Percentiles rank a stretch among this genome's conserved stretches.
phyloP scores from a whole-genome alignment of 2,113 vertebrate genomes.

The Ictalurus punctatus region DNA sequence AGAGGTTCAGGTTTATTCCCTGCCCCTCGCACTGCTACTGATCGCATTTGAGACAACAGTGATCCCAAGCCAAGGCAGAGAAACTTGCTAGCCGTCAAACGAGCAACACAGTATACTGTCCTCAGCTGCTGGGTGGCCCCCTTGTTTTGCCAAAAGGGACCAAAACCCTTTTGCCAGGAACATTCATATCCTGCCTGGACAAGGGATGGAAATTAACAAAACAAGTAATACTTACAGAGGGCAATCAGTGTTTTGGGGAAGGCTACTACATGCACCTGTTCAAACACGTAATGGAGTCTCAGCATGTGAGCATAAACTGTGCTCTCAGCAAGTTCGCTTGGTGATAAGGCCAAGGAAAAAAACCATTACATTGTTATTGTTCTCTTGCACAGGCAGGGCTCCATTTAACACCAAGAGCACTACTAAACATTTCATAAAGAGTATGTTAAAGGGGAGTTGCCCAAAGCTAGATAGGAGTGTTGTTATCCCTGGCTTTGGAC shows the following conservation, averaged over 20 bases:
- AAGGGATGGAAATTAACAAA: conserved; percentile 10
- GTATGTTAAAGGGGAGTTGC: conserved; percentile 60
- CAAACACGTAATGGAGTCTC: neutral
- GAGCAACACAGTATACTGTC: conserved; percentile 67
- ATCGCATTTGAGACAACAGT: conserved; percentile 71
- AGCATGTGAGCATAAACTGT: neutral
- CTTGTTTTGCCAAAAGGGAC: conserved; percentile 72
- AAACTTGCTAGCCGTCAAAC: conserved; percentile 65
- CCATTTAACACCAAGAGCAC: conserved; percentile 65
- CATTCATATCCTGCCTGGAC: conserved; percentile 56
- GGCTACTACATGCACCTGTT: conserved; percentile 12
- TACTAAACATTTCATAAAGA: conserved; percentile 70
- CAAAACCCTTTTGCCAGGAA: conserved; percentile 69
- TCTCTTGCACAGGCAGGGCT: conserved; percentile 60
- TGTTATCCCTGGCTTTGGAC: conserved; percentile 44
- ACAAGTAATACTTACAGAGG: neutral
- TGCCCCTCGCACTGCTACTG: conserved; percentile 69
- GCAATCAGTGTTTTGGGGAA: neutral
- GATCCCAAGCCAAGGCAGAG: conserved; percentile 60
- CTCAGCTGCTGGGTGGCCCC: conserved; percentile 63
- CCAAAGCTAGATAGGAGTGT: conserved; percentile 47
- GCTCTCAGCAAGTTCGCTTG: neutral
- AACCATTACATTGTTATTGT: conserved; percentile 16
- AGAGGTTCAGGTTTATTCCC: conserved; percentile 70
- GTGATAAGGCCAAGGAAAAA: neutral